These are phyloP conservation scores for Ernsta delagoae DNA, from an alignment of 2,888 invertebrate species.

Conservation along the genomic window DNA sequence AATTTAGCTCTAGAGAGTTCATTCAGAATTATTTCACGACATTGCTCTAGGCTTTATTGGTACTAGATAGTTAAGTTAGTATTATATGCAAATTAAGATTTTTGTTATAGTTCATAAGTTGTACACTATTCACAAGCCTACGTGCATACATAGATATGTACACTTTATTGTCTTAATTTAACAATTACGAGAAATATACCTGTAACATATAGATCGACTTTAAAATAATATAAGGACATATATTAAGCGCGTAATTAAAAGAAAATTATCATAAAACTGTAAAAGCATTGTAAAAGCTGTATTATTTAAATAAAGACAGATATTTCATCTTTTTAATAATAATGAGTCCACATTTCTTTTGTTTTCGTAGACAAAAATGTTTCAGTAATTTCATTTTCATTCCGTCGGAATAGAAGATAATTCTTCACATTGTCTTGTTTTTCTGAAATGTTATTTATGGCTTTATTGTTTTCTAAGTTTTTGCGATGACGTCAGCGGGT, in stretches of 20 bases:
- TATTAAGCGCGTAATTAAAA: too few relatives aligned
- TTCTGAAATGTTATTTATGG: slow-evolving; percentile 23
- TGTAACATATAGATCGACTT: too few relatives aligned
- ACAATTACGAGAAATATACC: too few relatives aligned
- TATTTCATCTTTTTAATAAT: background rate
- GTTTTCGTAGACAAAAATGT: background rate
- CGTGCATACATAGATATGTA: too few relatives aligned
- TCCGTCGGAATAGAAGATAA: background rate
- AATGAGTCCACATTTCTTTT: background rate
- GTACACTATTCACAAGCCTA: too few relatives aligned
- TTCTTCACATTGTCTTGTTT: slow-evolving; percentile 27
- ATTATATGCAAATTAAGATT: too few relatives aligned
- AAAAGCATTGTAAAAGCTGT: too few relatives aligned
- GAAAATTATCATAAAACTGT: background rate
- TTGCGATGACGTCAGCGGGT: slow-evolving; percentile 10
- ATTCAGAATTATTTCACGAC: background rate
- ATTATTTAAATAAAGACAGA: background rate
- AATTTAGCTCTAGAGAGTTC: background rate
- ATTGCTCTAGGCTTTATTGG: background rate
- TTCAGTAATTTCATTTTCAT: slow-evolving; percentile 7
- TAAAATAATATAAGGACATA: too few relatives aligned
- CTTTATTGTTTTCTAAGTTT: slow-evolving; percentile 21
- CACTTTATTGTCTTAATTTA: too few relatives aligned
- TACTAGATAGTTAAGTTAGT: too few relatives aligned
- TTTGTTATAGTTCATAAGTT: too few relatives aligned